phyloP scores from a whole-genome alignment of 2,888 invertebrate genomes.

The Plebejus argus region DNA sequence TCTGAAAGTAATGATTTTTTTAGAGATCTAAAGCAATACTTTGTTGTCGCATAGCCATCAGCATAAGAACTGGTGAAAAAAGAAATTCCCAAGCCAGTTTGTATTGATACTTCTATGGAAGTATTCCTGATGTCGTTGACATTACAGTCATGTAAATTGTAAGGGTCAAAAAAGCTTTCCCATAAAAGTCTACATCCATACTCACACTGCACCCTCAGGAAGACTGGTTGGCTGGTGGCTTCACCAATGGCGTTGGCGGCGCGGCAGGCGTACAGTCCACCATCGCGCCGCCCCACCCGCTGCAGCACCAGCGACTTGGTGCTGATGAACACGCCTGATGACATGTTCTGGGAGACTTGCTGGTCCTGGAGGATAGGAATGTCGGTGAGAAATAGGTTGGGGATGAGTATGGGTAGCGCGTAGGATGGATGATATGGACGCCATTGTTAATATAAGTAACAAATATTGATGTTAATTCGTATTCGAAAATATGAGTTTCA shows the following conservation, averaged over 20 bases:
- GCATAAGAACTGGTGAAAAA: background rate
- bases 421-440: background rate
- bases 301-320: slow-evolving; percentile 93
- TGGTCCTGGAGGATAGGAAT: slow-evolving; percentile 78
- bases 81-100: background rate
- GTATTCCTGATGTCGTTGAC: background rate
- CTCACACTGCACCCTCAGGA: slow-evolving; percentile 92
- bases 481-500: too few relatives aligned
- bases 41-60: background rate
- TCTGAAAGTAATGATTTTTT: too few relatives aligned
- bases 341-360: slow-evolving; percentile 89
- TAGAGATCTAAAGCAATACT: background rate
- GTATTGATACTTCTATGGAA: background rate
- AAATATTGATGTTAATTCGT: too few relatives aligned
- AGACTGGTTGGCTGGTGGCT: slow-evolving; percentile 87
- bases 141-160: too few relatives aligned
- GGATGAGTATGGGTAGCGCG: background rate
- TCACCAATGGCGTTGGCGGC: slow-evolving; percentile 92
- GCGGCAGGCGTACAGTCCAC: slow-evolving; percentile 90
- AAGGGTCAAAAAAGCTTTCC: background rate
- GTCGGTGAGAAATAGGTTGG: background rate
- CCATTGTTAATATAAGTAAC: too few relatives aligned
- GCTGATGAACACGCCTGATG: slow-evolving; percentile 92
- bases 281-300: slow-evolving; percentile 88
- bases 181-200: slow-evolving; percentile 46